Base-by-base conservation (phyloP, 2,797 vertebrate genomes). In the Platyrinchus mystaceus region DNA sequence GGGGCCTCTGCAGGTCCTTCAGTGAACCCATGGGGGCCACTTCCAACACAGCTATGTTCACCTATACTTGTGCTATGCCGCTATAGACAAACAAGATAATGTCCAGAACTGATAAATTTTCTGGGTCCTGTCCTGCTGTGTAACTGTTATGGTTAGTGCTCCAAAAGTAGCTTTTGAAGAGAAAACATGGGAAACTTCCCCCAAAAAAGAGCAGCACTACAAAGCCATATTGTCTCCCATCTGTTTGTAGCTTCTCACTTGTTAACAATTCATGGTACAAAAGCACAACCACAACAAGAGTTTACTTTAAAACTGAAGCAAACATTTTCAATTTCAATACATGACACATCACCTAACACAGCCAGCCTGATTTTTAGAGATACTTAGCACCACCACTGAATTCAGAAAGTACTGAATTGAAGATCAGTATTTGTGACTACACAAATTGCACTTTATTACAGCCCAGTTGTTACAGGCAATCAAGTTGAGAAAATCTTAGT, bases 1-100 rank as follows among this genome's bases (percentile, higher is more conserved):
- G 22, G 3, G 14, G 3, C 23, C 6, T 0, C 24, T 39, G 37
- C 28, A 52, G 12, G 28, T 68, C 41, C 11, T 64, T 6, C 1
- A 0, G 0, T 30, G 21, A 71, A 53, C 19, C 28, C 2, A 0
- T 1, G 1, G 26, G 14, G 12, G 67, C 2, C 7, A 17, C 26
- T 44, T 71, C 28, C 11, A 68, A 9, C 21, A 46, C 34, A 71
- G 44, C 20, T 60, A 14, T 71, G 9, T 60, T 84, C 62, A 34
- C 4, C 14, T 21, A 47, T 18, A n/a, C 17, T 18, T 41, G 8
- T 0, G 0, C n/a, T 34, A 12, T 27, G 37, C 55, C 49, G 18
- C 56, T 74, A 10, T 9, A 7, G 24, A 47, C 11, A 41, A 8
- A 58, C 2, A n/a, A 71, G 12, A 24, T 30, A 55, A 12, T 50